Base-by-base conservation (phyloP, 1,140 invertebrate species). In the Muscidifurax raptorellus region DNA sequence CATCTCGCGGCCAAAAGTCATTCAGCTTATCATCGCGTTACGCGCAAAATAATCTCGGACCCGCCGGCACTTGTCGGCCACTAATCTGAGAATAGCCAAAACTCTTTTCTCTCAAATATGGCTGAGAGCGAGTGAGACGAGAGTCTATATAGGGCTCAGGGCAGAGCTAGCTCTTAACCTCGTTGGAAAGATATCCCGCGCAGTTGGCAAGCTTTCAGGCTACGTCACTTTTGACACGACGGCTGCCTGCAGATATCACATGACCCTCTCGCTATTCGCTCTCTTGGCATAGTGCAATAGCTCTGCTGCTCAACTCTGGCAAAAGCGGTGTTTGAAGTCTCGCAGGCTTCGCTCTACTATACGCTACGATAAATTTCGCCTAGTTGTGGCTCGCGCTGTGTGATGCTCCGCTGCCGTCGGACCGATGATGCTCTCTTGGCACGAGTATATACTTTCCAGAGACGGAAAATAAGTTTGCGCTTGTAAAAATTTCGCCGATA, bases 301-400 rank as follows among this genome's bases (percentile, higher is more conserved):
- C 32, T 30, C 22, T 59, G 1, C 47, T 13, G 47, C 47, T 15
- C 5, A 12, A 1, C 15, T 52, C 47, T 52, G 47, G 52, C 52
- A n/a, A 59, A n/a, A 59, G 52, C 52, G 9, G 18, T 6, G n/a
- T 59, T 59, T 22, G 52, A 22, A 22, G 52, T 59, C 52, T 59
- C 5, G 52, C 52, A 59, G 52, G 52, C 52, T 59, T 22, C n/a
- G 52, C 18, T 69, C 27, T 10, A 18, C 59, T 64, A 64, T 18
- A n/a, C 15, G n/a, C 59, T 18, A 22, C 78, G 69, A 84, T 84
- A 84, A 84, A 84, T 84, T 84, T 80, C 69, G 66, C n/a, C 82
- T 79, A 79, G 82, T 79, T 84, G 72, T 52, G 72, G 28, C 40
- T 76, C 30, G 13, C 66, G 40, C 75, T 36, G 30, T 28, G 18